Evolutionary conservation across 2,888 invertebrate species (phyloP), one percentile per base, ranked within the genome.

Genomic region (Harpalus rufipes): DNA sequence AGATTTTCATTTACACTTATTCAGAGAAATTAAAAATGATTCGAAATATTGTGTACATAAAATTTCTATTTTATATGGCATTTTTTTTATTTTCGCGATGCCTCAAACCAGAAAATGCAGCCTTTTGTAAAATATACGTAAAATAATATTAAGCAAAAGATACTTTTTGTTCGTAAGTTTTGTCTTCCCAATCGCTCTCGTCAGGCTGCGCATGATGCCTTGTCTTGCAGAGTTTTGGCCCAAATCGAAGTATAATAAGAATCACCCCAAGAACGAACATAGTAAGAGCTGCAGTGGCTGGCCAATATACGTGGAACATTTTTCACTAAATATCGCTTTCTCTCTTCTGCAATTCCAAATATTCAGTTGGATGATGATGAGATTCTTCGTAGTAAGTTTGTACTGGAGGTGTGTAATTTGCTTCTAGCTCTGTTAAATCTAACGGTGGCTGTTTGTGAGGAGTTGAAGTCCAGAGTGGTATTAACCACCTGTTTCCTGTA

Each of bases 401-500:
- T 83, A 86, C 87, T 41, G 88, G 92, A 81, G 92, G 92, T 0
- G 92, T 91, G 21, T 93, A 91, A 0, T 91, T 92, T 88, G 92
- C 92, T 88, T 95, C 93, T 0, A 97, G 91, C 90, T 97, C 97
- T 0, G 95, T 94, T 80, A 95, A 93, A 90, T 97, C 97, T 4
- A 97, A 90, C 0, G 97, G 95, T 2, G 96, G 96, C 89, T 96
- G 96, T 87, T 95, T 95, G 89, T 96, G 95, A 0, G 97, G 97
- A 5, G 96, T 95, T 56, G 95, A 93, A 1, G 96, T 95, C 96
- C 96, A 97, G 90, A 97, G 92, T 1, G 97, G 95, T 16, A 96
- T 94, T 85, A 97, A 91, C 96, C 96, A 97, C 88, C 96, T 95
- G 90, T 96, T 97, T 76, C 96, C 97, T 95, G 89, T 58, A 58